These are phyloP conservation scores for Sebastes miniatus DNA, from an alignment of 2,797 vertebrate genomes.

Conservation along the genomic window DNA sequence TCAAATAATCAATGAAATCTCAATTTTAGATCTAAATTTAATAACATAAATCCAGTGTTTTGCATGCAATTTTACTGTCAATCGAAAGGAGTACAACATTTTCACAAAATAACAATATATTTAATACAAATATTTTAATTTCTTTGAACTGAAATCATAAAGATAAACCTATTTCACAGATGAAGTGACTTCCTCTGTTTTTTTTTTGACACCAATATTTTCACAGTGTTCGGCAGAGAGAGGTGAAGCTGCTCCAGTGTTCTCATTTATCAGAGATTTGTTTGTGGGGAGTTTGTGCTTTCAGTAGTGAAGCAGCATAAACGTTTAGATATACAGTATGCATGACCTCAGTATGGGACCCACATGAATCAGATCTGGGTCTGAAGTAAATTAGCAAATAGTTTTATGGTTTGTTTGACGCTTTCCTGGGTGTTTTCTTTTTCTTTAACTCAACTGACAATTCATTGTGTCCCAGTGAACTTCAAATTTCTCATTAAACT, in stretches of 20 bases:
- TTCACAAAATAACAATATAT: not conserved
- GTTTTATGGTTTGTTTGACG: not conserved
- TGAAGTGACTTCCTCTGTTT: accelerated
- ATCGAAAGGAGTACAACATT: not conserved
- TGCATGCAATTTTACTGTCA: not conserved
- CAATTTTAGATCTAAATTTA: accelerated
- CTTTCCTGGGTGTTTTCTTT: not conserved
- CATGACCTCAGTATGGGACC: not conserved
- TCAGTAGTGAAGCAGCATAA: not conserved
- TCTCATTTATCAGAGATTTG: accelerated
- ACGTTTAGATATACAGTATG: conserved; percentile 32
- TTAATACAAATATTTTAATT: accelerated
- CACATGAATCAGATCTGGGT: not conserved
- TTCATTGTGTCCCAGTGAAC: not conserved
- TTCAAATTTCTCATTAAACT: not conserved
- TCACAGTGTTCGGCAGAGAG: not conserved
- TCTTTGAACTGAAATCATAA: too few relatives aligned
- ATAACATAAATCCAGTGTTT: not conserved
- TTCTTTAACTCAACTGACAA: not conserved
- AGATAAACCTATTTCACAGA: too few relatives aligned
- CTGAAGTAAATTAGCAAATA: conserved; percentile 2
- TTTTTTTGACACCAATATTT: accelerated
- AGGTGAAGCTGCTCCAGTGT: not conserved
- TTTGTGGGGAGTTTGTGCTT: not conserved
- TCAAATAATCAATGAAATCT: not conserved